Conservation (phyloP, 2,113 vertebrate genomes). For the Tinamus guttatus region DNA sequence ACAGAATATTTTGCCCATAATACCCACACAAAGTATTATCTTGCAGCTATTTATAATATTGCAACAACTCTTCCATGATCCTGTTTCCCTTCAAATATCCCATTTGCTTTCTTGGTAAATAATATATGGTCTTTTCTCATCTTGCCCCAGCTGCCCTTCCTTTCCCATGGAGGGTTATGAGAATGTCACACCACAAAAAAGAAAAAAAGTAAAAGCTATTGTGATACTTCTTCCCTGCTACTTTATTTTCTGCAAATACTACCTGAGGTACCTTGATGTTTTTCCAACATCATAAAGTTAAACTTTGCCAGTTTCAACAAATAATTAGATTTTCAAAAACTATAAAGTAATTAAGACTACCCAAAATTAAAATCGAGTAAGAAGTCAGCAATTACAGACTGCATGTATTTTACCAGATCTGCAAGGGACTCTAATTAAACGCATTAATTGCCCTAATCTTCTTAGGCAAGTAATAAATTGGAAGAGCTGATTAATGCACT, state of each 20-base stretch:
- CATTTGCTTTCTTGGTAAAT: background rate
- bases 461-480: slow-evolving; percentile 75
- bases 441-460: slow-evolving; percentile 74
- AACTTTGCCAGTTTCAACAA: background rate
- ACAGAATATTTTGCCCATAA: background rate
- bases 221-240: background rate
- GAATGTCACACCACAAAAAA: background rate
- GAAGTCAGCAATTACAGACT: slow-evolving; percentile 51
- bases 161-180: background rate
- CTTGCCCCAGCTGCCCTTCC: background rate
- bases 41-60: background rate
- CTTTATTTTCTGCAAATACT: background rate
- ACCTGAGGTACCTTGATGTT: background rate
- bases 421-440: slow-evolving; percentile 75
- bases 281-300: background rate
- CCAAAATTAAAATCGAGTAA: slow-evolving; percentile 61
- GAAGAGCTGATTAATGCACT: slow-evolving; percentile 73
- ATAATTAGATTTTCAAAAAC: slow-evolving; percentile 58
- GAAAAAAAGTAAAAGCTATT: background rate
- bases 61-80: background rate
- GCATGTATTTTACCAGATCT: slow-evolving; percentile 57
- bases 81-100: background rate
- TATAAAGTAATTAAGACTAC: slow-evolving; percentile 59
- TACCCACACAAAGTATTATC: background rate
- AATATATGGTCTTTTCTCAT: background rate